Percentiles rank a stretch among this genome's conserved stretches.
Evolutionary conservation across 2,888 invertebrate genomes (phyloP).

Genomic region (Nephrotoma appendiculata): DNA sequence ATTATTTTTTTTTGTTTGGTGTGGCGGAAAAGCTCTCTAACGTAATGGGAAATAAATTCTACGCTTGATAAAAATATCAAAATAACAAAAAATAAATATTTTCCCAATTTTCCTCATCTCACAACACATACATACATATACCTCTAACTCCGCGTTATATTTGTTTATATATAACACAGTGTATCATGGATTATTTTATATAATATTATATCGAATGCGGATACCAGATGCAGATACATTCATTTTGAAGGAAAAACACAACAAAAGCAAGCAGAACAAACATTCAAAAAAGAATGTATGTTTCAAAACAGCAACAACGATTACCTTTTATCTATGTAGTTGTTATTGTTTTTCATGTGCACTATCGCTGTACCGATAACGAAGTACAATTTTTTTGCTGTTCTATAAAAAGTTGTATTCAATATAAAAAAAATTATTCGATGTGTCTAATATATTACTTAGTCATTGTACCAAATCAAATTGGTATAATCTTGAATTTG

Average conservation of each 20-base stretch:
- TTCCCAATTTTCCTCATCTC: neutral
- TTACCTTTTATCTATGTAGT: neutral
- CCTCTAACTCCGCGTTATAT: neutral
- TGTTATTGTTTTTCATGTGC: neutral
- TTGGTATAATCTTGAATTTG: neutral
- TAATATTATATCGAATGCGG: neutral
- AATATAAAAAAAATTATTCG: neutral
- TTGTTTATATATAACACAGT: neutral
- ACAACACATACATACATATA: neutral
- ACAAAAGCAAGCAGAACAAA: neutral
- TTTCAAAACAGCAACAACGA: neutral
- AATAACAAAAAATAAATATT: neutral
- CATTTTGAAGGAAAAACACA: neutral
- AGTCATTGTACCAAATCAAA: neutral
- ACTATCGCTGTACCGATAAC: neutral
- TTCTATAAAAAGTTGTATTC: neutral
- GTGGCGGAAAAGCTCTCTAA: neutral
- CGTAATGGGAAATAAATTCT: neutral
- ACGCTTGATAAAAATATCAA: neutral
- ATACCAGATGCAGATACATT: conserved; percentile 3
- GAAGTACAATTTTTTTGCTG: neutral
- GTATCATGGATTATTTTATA: neutral
- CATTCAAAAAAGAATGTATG: neutral
- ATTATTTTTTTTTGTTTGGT: neutral
- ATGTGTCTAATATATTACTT: neutral